Conservation (phyloP, 2,888 invertebrate species). For the Epirrhoe tristata region DNA sequence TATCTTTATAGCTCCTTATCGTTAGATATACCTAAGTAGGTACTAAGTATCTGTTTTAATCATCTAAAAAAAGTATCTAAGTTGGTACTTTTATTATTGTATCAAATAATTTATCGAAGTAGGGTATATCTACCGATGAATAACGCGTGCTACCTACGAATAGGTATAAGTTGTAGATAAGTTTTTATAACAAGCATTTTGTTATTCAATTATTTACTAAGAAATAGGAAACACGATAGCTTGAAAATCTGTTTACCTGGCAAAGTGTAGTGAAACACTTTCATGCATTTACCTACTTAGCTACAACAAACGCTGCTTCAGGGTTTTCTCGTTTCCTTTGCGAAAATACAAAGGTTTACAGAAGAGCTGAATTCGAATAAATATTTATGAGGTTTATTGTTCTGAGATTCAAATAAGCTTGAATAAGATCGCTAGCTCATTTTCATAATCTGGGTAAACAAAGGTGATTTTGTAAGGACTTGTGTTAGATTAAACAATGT, state of each 20-base stretch:
- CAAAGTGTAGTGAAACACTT: constrained; percentile 13
- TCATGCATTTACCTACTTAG: constrained; percentile 25
- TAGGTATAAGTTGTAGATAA: no score
- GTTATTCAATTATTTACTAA: constrained; percentile 19
- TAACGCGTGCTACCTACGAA: no score
- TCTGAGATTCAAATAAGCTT: constrained; percentile 40
- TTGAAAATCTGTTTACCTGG: constrained; percentile 13
- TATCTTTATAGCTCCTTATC: background rate
- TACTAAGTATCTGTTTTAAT: no score
- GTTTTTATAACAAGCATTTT: background rate
- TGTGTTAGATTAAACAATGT: constrained; percentile 12
- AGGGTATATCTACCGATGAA: no score
- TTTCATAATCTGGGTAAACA: constrained; percentile 28
- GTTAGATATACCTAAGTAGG: no score
- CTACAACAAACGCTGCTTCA: constrained; percentile 15
- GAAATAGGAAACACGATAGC: constrained; percentile 26
- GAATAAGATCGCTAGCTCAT: constrained; percentile 28
- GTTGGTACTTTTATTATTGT: no score
- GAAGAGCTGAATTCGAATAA: constrained; percentile 38
- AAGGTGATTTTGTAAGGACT: constrained; percentile 11
- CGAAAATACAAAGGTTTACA: constrained; percentile 34
- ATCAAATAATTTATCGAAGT: no score
- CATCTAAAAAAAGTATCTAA: no score
- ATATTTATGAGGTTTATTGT: constrained; percentile 47
- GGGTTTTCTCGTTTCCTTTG: constrained; percentile 13